phyloP scores from a whole-genome alignment of 2,113 vertebrate species.

The human (Homo sapiens) region DNA sequence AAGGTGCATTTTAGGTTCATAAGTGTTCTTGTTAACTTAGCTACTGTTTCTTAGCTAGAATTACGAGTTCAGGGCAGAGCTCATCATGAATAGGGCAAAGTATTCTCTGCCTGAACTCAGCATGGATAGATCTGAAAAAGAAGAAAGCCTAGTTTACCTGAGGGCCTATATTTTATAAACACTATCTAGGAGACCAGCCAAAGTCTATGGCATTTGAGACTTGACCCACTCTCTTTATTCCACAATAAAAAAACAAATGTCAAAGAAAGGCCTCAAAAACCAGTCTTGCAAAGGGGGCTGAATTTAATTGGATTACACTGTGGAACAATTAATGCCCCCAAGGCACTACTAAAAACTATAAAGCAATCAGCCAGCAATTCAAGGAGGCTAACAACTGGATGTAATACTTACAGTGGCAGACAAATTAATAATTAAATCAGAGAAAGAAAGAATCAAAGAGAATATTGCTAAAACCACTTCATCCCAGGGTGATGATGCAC shows the following conservation, averaged over 20 bases:
- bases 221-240: not conserved
- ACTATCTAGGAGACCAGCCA: not conserved
- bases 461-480: not conserved
- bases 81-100: too few species aligned
- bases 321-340: not conserved
- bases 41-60: too few species aligned
- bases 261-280: not conserved
- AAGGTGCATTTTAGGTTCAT: too few species aligned
- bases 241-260: not conserved
- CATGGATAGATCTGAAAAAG: too few species aligned
- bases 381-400: not conserved
- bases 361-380: not conserved
- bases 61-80: too few species aligned
- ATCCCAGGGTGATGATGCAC: not conserved
- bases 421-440: not conserved
- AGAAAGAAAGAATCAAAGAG: not conserved
- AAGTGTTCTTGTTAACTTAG: too few species aligned
- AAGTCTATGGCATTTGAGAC: not conserved
- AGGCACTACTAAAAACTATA: slow-evolving; percentile 25
- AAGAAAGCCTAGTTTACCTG: too few species aligned
- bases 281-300: not conserved
- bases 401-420: not conserved
- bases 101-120: too few species aligned
- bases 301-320: not conserved
- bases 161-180: too few species aligned